Base-by-base conservation (phyloP, 1,140 invertebrate species). In the Hydropsyche tenuis region DNA sequence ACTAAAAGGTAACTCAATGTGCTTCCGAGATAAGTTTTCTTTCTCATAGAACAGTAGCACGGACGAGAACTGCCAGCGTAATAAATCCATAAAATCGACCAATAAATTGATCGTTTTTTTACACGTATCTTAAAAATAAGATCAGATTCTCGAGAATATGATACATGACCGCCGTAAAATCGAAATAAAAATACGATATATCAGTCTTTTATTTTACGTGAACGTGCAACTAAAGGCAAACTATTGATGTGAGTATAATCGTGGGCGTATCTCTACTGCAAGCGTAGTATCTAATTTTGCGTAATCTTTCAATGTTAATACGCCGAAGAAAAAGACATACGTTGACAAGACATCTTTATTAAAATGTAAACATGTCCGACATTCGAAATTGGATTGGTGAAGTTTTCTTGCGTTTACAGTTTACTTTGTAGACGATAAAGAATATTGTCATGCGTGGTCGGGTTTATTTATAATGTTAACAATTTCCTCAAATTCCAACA, bases 1-100 rank as follows among this genome's bases (percentile, higher is more conserved):
- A 71, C 37, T 71, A 64, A 72, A 65, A 71, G 51, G 51, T 60
- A 60, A 48, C 23, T 42, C 63, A 72, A 72, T 72, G 42, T 22
- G 45, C 53, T 46, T 48, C 27, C 18, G 53, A 64, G 43, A 46
- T 71, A 20, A 53, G 25, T 22, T 30, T 20, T 46, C 30, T 18
- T 73, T 51, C 63, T 66, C 64, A 56, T 66, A 53, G 43, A 73
- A 73, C 64, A 53, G 72, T 56, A 66, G 72, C 72, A 43, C n/a
- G 51, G 45, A 68, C 43, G n/a, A 60, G 18, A 46, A 43, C 43
- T 42, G 53, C 30, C 27, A 37, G 68, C 56, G 68, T 48, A 70
- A 70, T 70, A 70, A 70, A 70, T 70, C 37, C 68, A 70, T 70
- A 70, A 70, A 70, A 48, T 51, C 4, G 45, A 25, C 16, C 45